Evolutionary conservation across 2,888 invertebrate species (phyloP), one percentile per base, ranked within the genome.

Genomic region (Cinara cedri): DNA sequence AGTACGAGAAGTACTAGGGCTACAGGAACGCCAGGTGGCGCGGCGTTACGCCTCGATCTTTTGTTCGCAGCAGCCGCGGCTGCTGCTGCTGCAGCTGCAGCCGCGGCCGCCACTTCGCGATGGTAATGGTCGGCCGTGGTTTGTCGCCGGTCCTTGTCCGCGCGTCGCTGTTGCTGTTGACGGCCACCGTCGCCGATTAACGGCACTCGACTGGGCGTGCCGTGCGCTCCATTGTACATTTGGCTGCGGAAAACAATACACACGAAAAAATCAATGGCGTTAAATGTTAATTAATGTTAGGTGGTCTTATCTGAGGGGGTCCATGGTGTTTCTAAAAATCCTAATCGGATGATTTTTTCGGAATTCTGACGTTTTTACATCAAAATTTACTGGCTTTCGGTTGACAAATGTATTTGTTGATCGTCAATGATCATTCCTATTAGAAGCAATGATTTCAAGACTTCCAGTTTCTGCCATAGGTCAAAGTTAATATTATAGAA

Each of bases 151-250:
- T 60, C 60, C n/a, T 72, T 72, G 51, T 51, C 68, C 19, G 60
- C 60, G 2, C 62, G 72, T 10, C 62, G 62, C 2, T 19, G 49
- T 11, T 62, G 66, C 72, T 65, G 26, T 66, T 65, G 42, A 42
- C 55, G 57, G 42, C 16, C 14, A 14, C 49, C 19, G 81, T 82
- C 88, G 88, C 88, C 90, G 90, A 92, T 91, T 84, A 93, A 88
- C 83, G 93, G 93, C 84, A 92, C 90, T 85, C 91, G 88, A 81
- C 93, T 93, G 66, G 93, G 93, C 2, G 93, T 93, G 82, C 92
- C 92, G 85, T 92, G 92, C 1, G 89, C 87, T 26, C 55, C 66
- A 19, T 57, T 21, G 66, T 66, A 55, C 49, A 66, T 46, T 46
- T 63, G 72, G n/a, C 76, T 76, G 57, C 4, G 26, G 26, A 76